These are phyloP conservation scores for Odontesthes bonariensis DNA, from an alignment of 2,113 vertebrate genomes.

Conservation along the genomic window DNA sequence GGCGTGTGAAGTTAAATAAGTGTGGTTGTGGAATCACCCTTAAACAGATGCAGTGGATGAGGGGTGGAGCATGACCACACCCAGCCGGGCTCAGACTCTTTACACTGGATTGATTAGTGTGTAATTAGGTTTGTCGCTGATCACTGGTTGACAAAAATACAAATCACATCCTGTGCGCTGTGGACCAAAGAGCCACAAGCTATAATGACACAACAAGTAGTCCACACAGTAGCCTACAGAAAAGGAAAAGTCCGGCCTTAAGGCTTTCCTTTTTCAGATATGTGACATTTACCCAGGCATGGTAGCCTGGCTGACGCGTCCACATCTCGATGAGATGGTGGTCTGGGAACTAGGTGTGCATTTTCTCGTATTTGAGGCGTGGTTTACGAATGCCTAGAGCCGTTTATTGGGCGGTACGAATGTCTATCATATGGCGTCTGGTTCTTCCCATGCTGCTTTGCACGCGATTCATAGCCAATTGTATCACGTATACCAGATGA, in stretches of 20 bases:
- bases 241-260: slow-evolving; percentile 34
- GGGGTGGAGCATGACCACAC: slow-evolving; percentile 60
- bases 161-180: slow-evolving; percentile 44
- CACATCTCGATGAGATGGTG: too few relatives aligned
- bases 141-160: slow-evolving; percentile 75
- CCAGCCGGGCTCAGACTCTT: slow-evolving; percentile 65
- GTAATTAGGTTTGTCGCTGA: slow-evolving; percentile 75
- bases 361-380: too few relatives aligned
- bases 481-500: too few relatives aligned
- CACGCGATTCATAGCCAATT: too few relatives aligned
- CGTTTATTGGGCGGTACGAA: too few relatives aligned
- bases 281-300: slow-evolving; percentile 57
- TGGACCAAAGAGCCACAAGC: slow-evolving; percentile 20
- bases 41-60: slow-evolving; percentile 65
- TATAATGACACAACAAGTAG: slow-evolving; percentile 41
- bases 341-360: too few relatives aligned
- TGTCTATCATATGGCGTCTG: too few relatives aligned
- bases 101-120: slow-evolving; percentile 76
- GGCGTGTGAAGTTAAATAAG: slow-evolving; percentile 65
- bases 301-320: too few relatives aligned
- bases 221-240: slow-evolving; percentile 44
- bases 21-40: slow-evolving; percentile 46
- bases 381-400: too few relatives aligned
- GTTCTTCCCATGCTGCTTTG: too few relatives aligned
- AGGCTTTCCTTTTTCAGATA: slow-evolving; percentile 39